Percentiles rank a stretch among this genome's conserved stretches.
Evolutionary conservation across 2,888 invertebrate species (phyloP).

Genomic region (Polydrusus pterygomalis): DNA sequence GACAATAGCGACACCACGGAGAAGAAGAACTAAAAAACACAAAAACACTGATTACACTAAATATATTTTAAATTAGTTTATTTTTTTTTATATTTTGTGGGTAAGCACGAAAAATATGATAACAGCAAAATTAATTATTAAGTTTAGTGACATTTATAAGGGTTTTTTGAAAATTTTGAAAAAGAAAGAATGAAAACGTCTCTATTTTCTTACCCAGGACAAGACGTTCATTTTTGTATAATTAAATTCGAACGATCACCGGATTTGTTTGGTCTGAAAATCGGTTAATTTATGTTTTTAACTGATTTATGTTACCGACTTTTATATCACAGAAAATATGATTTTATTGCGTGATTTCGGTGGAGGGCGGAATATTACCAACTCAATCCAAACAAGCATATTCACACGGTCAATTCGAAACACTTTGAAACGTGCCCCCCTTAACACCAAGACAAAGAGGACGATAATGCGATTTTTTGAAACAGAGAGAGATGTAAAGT

Average conservation of each 20-base stretch:
- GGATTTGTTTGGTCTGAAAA: neutral
- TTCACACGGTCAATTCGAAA: slow-evolving; percentile 11
- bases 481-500: slow-evolving; percentile 28
- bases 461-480: neutral
- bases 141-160: no score
- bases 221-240: slow-evolving; percentile 45
- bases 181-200: neutral
- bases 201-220: slow-evolving; percentile 39
- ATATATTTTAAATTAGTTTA: no score
- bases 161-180: neutral
- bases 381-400: slow-evolving; percentile 10
- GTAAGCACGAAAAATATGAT: no score
- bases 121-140: no score
- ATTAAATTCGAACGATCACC: neutral
- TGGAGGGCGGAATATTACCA: slow-evolving; percentile 31
- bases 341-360: slow-evolving; percentile 7
- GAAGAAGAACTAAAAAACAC: slow-evolving; percentile 45
- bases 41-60: neutral
- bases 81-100: no score
- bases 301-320: slow-evolving; percentile 11
- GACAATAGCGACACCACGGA: slow-evolving; percentile 39
- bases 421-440: neutral
- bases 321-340: slow-evolving; percentile 34
- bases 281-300: slow-evolving; percentile 21
- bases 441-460: neutral